phyloP scores from a whole-genome alignment of 1,140 invertebrate genomes.

The Megalonaias nervosa region DNA sequence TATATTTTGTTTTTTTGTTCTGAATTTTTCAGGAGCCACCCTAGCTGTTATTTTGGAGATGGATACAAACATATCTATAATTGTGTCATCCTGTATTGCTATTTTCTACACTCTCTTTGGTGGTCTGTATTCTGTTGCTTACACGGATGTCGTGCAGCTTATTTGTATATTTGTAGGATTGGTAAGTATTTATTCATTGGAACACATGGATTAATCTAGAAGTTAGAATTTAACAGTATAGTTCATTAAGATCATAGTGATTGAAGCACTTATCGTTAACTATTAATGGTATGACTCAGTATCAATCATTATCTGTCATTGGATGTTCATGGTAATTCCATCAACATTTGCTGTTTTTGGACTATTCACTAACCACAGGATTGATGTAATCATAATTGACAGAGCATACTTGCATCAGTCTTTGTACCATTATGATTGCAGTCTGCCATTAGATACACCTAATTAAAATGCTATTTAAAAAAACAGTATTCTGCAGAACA shows the following conservation, averaged over 20 bases:
- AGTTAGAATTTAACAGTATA: background rate
- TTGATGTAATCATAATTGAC: too few relatives aligned
- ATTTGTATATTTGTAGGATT: slow-evolving; percentile 99
- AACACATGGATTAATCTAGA: too few relatives aligned
- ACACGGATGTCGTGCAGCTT: slow-evolving; percentile 98
- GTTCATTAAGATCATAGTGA: background rate
- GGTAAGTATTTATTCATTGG: slow-evolving; percentile 72
- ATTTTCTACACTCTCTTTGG: slow-evolving; percentile 98
- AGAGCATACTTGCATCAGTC: too few relatives aligned
- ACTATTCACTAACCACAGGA: too few relatives aligned
- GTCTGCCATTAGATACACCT: too few relatives aligned
- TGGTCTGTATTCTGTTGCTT: slow-evolving; percentile 97
- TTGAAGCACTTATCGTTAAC: background rate
- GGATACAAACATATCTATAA: slow-evolving; percentile 92
- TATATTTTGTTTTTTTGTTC: slow-evolving; percentile 5
- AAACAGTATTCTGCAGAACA: too few relatives aligned
- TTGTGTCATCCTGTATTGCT: slow-evolving; percentile 95
- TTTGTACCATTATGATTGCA: too few relatives aligned
- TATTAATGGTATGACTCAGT: too few relatives aligned
- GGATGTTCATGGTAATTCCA: too few relatives aligned
- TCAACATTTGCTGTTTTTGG: too few relatives aligned
- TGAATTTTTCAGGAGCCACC: slow-evolving; percentile 82
- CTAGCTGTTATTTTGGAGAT: slow-evolving; percentile 97
- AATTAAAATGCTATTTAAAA: too few relatives aligned
- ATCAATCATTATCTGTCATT: too few relatives aligned